These are phyloP conservation scores for Nycteola revayana DNA, from an alignment of 2,888 invertebrate genomes.

Conservation along the genomic window DNA sequence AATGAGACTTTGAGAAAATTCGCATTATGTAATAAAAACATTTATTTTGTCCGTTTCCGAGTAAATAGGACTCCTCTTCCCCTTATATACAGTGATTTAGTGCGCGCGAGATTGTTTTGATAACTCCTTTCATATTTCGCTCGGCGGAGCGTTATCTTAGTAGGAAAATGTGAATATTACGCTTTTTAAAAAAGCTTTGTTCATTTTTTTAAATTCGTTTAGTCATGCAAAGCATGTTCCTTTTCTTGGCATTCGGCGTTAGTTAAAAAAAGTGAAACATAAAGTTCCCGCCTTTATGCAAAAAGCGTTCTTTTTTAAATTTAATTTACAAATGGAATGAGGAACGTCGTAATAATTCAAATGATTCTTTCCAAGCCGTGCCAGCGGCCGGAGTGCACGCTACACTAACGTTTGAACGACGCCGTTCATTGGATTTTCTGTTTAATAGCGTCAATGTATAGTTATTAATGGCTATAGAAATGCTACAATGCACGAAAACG, in stretches of 20 bases:
- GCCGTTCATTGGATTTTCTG: constrained; percentile 6
- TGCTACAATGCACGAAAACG: constrained; percentile 19
- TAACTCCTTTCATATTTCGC: constrained; percentile 79
- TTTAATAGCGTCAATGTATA: constrained; percentile 12
- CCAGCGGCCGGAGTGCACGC: too few species aligned
- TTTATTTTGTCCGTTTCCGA: constrained; percentile 79
- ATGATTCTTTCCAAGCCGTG: too few species aligned
- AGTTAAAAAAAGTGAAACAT: constrained; percentile 39
- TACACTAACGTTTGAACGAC: too few species aligned
- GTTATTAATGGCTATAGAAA: constrained; percentile 22
- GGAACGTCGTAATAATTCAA: too few species aligned
- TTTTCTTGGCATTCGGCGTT: constrained; percentile 47
- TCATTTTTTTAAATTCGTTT: constrained; percentile 34
- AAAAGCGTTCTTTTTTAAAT: constrained; percentile 28
- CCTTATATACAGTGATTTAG: constrained; percentile 80
- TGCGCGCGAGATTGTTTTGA: constrained; percentile 78
- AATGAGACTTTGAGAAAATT: constrained; percentile 75
- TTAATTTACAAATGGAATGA: constrained; percentile 34
- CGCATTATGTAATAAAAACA: constrained; percentile 81
- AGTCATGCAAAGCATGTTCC: constrained; percentile 26
- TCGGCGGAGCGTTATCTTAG: constrained; percentile 73
- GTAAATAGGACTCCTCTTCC: constrained; percentile 77
- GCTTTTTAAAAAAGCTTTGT: constrained; percentile 53
- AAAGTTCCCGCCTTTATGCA: constrained; percentile 20
- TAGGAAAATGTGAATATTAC: constrained; percentile 67